Percentiles rank a stretch among this genome's conserved stretches.
Conservation (phyloP, 2,113 vertebrate species). For the Hippotragus niger region DNA sequence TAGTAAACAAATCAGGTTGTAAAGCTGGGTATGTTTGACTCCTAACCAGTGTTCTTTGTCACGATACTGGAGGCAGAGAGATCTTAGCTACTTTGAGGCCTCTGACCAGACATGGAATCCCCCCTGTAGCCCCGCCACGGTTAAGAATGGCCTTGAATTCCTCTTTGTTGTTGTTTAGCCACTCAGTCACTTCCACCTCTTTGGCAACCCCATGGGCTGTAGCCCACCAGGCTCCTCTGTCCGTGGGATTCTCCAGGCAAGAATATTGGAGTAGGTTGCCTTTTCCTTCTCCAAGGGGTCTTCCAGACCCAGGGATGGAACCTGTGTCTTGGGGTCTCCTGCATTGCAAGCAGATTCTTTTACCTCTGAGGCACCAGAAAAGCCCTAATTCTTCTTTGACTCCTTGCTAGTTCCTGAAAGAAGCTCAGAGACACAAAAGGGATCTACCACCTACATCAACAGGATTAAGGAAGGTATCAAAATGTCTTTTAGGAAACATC, state of each 20-base stretch:
- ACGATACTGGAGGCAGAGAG: background rate
- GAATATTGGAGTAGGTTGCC: background rate
- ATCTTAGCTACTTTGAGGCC: background rate
- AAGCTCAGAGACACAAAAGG: background rate
- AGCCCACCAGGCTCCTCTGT: background rate
- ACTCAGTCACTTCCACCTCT: background rate
- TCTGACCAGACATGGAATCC: background rate
- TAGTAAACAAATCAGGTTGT: background rate
- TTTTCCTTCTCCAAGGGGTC: background rate
- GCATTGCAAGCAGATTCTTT: background rate
- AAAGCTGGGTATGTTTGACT: background rate
- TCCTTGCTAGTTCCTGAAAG: background rate
- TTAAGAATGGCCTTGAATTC: conserved; percentile 12
- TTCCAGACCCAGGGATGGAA: background rate
- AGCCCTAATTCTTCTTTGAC: background rate
- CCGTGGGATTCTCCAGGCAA: background rate
- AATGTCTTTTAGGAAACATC: background rate
- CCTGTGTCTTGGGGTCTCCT: background rate
- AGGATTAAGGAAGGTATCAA: conserved; percentile 23
- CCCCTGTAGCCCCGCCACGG: background rate
- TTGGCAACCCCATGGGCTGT: background rate
- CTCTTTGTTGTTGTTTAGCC: background rate
- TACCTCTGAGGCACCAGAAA: background rate
- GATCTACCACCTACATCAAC: background rate
- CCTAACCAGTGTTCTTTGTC: background rate